Percentiles rank a stretch among this genome's conserved stretches.
Evolutionary conservation across 2,888 invertebrate genomes (phyloP).

Genomic region (Lasioglossum oenotherae): DNA sequence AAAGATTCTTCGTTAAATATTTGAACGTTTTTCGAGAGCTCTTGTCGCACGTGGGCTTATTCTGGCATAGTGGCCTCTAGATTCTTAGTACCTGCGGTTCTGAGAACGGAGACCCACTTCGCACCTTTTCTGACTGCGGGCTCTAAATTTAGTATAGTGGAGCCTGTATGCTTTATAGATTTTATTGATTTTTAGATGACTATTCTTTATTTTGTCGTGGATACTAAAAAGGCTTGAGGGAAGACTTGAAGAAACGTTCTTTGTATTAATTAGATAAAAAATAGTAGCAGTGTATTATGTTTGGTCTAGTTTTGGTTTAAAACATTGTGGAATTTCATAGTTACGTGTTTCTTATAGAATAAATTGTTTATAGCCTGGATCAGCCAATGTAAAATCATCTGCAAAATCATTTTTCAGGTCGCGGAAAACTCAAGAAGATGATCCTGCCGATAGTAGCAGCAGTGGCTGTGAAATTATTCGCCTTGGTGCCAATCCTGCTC

Average conservation of each 20-base stretch:
- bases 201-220: neutral
- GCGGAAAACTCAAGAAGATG: constrained; percentile 91
- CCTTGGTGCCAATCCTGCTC: constrained; percentile 89
- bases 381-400: neutral
- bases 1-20: neutral
- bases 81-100: neutral
- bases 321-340: too few relatives aligned
- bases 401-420: constrained; percentile 85
- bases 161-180: neutral
- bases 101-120: neutral
- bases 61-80: neutral
- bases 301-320: too few relatives aligned
- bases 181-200: too few relatives aligned
- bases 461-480: constrained; percentile 90
- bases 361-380: neutral
- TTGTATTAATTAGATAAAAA: too few relatives aligned
- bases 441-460: constrained; percentile 89
- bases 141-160: neutral
- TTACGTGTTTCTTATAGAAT: neutral
- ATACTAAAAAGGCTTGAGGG: too few relatives aligned
- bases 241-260: neutral
- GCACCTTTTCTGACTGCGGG: neutral
- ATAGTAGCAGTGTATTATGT: too few relatives aligned
- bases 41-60: neutral
- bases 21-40: neutral